phyloP scores from a whole-genome alignment of 2,113 vertebrate genomes.

The Corythaixoides concolor region DNA sequence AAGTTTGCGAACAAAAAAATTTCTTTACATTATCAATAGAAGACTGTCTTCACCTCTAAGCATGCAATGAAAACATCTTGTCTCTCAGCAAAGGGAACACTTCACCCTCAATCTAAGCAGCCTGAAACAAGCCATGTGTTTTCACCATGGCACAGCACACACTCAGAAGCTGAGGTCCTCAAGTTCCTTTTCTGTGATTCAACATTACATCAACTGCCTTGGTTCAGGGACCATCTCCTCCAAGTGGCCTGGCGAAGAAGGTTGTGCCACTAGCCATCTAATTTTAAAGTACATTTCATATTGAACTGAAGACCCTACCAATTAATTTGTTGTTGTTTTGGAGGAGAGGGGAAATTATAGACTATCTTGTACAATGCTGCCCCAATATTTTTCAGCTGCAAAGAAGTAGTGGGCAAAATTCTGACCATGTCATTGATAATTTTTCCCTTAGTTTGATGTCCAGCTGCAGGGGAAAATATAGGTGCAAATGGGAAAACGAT shows the following conservation, averaged over 20 bases:
- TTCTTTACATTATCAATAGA: background rate
- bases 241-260: background rate
- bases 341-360: background rate
- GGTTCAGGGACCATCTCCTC: background rate
- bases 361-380: background rate
- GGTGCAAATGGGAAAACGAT: background rate
- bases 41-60: background rate
- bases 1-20: background rate
- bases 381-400: background rate
- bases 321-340: background rate
- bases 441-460: background rate
- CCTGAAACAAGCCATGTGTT: background rate
- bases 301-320: background rate
- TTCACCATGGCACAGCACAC: rapidly evolving
- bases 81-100: background rate
- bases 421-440: background rate
- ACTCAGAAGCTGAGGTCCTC: background rate
- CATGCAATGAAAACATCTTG: background rate
- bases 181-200: background rate
- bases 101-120: background rate
- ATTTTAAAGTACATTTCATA: background rate
- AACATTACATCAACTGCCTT: background rate
- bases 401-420: background rate
- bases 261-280: background rate
- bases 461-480: background rate